Evolutionary conservation across 2,113 vertebrate species (phyloP).

Genomic region (Abramis brama): DNA sequence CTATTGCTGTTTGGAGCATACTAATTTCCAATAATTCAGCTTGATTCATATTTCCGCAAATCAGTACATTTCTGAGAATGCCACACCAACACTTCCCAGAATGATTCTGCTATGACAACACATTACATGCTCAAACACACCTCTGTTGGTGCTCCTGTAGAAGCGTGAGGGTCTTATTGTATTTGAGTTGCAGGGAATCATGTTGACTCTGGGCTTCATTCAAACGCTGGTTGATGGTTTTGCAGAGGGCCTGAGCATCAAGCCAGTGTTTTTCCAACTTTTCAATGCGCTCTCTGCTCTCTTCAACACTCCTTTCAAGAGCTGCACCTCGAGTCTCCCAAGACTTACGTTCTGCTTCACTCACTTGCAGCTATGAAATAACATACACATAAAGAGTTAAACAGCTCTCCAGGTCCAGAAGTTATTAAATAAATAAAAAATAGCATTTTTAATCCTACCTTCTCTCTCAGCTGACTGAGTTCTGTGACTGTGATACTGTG

Average conservation of each 20-base stretch:
- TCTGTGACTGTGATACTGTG: constrained; percentile 76
- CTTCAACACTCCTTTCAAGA: constrained; percentile 82
- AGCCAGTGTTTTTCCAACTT: constrained; percentile 91
- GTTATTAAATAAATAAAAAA: not conserved
- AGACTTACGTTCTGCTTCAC: constrained; percentile 73
- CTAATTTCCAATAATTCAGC: not conserved
- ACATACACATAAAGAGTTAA: constrained; percentile 25
- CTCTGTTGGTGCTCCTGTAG: constrained; percentile 87
- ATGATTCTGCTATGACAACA: constrained; percentile 12
- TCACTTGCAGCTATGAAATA: constrained; percentile 75
- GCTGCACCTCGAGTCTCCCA: constrained; percentile 80
- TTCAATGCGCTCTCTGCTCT: constrained; percentile 85
- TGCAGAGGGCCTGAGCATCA: constrained; percentile 88
- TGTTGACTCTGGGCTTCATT: constrained; percentile 88
- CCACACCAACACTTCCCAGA: constrained; percentile 28
- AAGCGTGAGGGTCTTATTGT: constrained; percentile 84
- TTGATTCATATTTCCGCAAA: not conserved
- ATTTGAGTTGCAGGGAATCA: constrained; percentile 87
- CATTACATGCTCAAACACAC: constrained; percentile 54
- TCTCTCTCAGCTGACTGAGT: constrained; percentile 78
- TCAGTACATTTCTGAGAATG: not conserved
- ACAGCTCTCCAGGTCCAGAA: not conserved
- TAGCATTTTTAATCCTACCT: constrained; percentile 67
- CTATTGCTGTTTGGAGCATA: not conserved
- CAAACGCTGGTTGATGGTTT: constrained; percentile 86